Base-by-base conservation (phyloP, 2,888 invertebrate genomes). In the Idaea aversata region DNA sequence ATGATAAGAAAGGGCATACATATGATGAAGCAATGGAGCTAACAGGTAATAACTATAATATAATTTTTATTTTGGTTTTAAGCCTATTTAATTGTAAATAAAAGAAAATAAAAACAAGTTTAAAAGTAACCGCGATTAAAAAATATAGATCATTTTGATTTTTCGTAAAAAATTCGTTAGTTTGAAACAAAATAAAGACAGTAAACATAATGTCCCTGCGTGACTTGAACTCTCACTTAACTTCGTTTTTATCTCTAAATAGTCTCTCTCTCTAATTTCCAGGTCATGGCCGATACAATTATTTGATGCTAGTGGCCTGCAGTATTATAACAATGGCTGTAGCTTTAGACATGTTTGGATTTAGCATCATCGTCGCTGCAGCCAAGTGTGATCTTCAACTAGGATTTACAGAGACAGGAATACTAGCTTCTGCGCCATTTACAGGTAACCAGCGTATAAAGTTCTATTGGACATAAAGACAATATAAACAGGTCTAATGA, bases 211-310 rank as follows among this genome's bases (percentile, higher is more conserved):
- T n/a, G n/a, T n/a, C 25, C 25, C 25, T 25, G 25, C 25, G 3
- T 25, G 47, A 47, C 7, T 13, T 4, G 47, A 36, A 36, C 36
- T 7, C 10, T 47, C 4, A 47, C 47, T 47, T 47, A 13, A 7
- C 7, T 13, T 2, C 10, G 2, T 7, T 47, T 47, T 47, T 13
- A 4, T 47, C 13, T 47, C 13, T 13, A 47, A 13, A 13, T 10
- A 7, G 7, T 57, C 25, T 5, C 34, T 4, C 34, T 4, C 34
- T 65, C 34, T 15, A 6, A n/a, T n/a, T 61, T 71, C 5, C 77
- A 89, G 89, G 89, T 15, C 87, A 88, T 72, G 90, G 89, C 0
- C 71, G 79, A 7, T 90, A 88, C 78, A 88, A 85, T 69, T 77
- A 82, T 65, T 59, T 82, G 10, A 68, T 86, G 62, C 80, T 90